phyloP scores from a whole-genome alignment of 2,888 invertebrate species.

The Lasioglossum calceatum region DNA sequence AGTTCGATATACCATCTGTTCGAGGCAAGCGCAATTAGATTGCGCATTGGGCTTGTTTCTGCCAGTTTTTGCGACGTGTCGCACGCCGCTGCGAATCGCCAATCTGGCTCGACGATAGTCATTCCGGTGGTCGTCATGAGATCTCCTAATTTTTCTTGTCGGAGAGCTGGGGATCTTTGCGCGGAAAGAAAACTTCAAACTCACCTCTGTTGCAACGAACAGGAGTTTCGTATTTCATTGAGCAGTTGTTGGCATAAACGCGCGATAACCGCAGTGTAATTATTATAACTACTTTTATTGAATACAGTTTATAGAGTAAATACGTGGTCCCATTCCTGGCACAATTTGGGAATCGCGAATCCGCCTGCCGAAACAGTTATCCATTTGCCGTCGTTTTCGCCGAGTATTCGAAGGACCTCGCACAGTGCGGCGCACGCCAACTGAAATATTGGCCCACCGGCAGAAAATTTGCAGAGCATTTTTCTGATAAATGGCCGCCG shows the following conservation, averaged over 20 bases:
- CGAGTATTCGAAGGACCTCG: conserved; percentile 2
- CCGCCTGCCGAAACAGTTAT: conserved; percentile 1
- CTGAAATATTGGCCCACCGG: conserved; percentile 19
- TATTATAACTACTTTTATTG: background rate
- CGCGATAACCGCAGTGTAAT: background rate
- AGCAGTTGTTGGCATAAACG: background rate
- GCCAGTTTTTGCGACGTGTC: background rate
- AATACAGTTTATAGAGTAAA: background rate
- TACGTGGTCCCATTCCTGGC: background rate
- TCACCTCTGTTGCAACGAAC: background rate
- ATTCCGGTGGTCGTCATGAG: background rate
- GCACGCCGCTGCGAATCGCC: background rate
- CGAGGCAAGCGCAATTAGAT: conserved; percentile 10
- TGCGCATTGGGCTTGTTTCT: background rate
- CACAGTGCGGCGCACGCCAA: background rate
- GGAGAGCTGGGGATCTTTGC: background rate
- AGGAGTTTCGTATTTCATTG: background rate
- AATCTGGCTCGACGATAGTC: conserved; percentile 1
- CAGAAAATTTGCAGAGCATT: conserved; percentile 21
- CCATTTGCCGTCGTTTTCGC: background rate
- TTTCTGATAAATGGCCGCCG: conserved; percentile 24
- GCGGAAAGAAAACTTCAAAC: background rate
- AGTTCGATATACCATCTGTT: conserved; percentile 4
- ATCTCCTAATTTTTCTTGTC: background rate
- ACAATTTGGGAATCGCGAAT: background rate